Base-by-base conservation (phyloP, 2,888 invertebrate genomes). In the Incurvaria masculella region DNA sequence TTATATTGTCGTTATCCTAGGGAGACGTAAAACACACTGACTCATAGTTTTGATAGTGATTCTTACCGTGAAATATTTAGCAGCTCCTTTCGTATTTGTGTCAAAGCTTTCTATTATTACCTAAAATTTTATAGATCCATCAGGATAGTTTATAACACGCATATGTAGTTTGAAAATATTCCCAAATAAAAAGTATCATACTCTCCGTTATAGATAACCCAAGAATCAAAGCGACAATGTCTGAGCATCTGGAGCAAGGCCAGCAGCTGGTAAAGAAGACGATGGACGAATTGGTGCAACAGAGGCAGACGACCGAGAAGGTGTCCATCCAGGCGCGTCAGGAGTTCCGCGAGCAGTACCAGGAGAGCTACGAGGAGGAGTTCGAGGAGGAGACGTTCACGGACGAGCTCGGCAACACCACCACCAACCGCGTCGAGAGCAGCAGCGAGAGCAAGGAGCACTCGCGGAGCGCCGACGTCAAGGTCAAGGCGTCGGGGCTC, bases 371-470 rank as follows among this genome's bases (percentile, higher is more conserved):
- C 53, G 79, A 79, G 49, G 79, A 79, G 53, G 79, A 76, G 51
- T 76, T 75, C 42, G 71, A 79, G 52, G 79, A 79, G 47, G 76
- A 79, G 56, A 79, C 76, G 16, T 72, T 70, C 50, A 79, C 64
- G 18, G 79, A 79, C 55, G 61, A 76, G 51, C 63, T 57, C 38
- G 79, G 79, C 49, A 79, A 79, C 50, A 68, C 63, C 46, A 75
- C 76, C 4, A 78, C 79, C 6, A 76, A 75, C 21, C 65, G 75
- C 45, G 61, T 69, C 6, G 79, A 79, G 52, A 70, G 78, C 1
- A 79, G 79, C 59, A 74, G 72, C 49, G 78, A 79, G 57, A 79
- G 76, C 59, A 72, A 73, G 52, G 75, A 79, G 56, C 78, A 78
- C 54, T 69, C 73, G 33, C 72, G 67, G 56, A 78, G 76, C 49